Evolutionary conservation across 92 coral and sea anemone genomes (phyloP), one percentile per base, ranked within the genome.

Genomic region (Porites cylindrica): DNA sequence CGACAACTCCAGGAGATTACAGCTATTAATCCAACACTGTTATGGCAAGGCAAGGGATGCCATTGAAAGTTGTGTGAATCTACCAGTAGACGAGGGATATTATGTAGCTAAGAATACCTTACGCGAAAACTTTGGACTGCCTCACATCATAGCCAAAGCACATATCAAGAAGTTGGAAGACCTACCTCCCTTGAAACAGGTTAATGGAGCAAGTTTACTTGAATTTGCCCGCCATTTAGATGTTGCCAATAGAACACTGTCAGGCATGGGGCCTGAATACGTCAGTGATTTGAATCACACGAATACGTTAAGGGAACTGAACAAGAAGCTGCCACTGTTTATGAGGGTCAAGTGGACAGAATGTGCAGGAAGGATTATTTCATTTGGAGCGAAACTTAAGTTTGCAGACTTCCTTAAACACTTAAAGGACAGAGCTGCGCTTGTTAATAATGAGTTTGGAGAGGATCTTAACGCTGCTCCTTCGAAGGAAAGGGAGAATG

Each of bases 361-460:
- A 66, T 72, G 88, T 6, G 93, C 94, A 20, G 95, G 95, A 17
- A 88, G 60, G 16, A 94, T 94, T 59, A 85, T 91, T 20, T 73
- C 66, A 11, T 76, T 82, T 51, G 94, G 90, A 1, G 71, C 60
- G 14, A 72, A 87, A 29, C 96, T 93, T 1, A 93, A 75, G 32
- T 90, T 90, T 69, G 29, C 79, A 18, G 92, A 93, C 71, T 90
- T 87, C 29, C 20, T 83, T 10, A 47, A 76, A 53, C 85, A 88
- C 76, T 78, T 92, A 5, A 92, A 86, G 54, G 82, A 88, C 58
- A 76, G 94, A 70, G 95, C 93, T 3, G 76, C 71, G 54, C 95
- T 92, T 47, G 83, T 94, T 4, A 92, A 94, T 88, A 89, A 94
- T 80, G 93, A 90, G 76, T 92, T 94, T 72, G 88, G 95, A 32